These are phyloP conservation scores for Drosophila suzukii DNA, from an alignment of 1,140 invertebrate genomes.

Conservation along the genomic window DNA sequence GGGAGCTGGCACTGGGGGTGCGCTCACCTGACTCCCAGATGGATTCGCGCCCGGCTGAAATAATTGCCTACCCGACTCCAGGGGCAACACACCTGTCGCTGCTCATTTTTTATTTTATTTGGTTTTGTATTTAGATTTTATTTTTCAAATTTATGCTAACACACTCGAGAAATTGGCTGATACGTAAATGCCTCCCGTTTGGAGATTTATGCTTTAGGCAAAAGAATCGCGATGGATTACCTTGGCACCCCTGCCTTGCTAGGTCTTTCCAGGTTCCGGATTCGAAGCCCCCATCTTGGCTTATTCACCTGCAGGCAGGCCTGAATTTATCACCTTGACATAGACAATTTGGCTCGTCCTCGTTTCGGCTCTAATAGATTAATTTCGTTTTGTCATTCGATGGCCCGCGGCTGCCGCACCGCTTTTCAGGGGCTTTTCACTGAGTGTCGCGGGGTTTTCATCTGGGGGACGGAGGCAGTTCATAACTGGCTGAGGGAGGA, in stretches of 20 bases:
- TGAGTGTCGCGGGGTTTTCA: slow-evolving; percentile 24
- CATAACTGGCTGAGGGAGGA: slow-evolving; percentile 51
- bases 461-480: slow-evolving; percentile 17
- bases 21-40: slow-evolving; percentile 35
- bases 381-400: slow-evolving; percentile 76
- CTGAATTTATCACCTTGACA: slow-evolving; percentile 75
- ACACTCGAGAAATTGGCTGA: slow-evolving; percentile 41
- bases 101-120: slow-evolving; percentile 17
- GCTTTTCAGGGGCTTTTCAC: slow-evolving; percentile 33
- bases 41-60: slow-evolving; percentile 63
- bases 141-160: slow-evolving; percentile 33
- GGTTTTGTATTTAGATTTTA: slow-evolving; percentile 13
- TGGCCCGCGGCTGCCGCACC: slow-evolving; percentile 26
- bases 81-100: slow-evolving; percentile 61
- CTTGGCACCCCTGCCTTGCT: neutral
- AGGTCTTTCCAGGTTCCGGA: slow-evolving; percentile 18
- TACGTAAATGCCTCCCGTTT: slow-evolving; percentile 31
- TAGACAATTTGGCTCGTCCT: slow-evolving; percentile 59
- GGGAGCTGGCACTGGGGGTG: slow-evolving; percentile 13
- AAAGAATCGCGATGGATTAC: slow-evolving; percentile 21
- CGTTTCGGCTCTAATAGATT: slow-evolving; percentile 71
- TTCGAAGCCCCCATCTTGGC: slow-evolving; percentile 12
- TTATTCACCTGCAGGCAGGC: slow-evolving; percentile 50
- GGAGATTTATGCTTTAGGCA: slow-evolving; percentile 50
- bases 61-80: slow-evolving; percentile 67